Evolutionary conservation across 2,113 vertebrate genomes (phyloP).

Genomic region (Acanthochromis polyacanthus): DNA sequence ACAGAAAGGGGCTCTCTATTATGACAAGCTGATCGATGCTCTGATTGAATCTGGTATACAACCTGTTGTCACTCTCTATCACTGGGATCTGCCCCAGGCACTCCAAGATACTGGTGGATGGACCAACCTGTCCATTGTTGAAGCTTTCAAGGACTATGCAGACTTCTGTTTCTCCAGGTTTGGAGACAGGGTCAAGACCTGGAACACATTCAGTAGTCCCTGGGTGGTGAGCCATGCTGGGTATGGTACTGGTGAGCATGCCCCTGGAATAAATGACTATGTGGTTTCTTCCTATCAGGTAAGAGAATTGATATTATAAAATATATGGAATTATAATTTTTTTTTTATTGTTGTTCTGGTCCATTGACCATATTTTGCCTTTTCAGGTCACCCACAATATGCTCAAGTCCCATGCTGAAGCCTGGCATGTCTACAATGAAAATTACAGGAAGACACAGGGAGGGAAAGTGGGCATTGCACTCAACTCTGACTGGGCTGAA

Average conservation of each 20-base stretch:
- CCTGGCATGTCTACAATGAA: constrained; percentile 91
- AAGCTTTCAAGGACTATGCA: constrained; percentile 89
- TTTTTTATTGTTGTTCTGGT: too few relatives aligned
- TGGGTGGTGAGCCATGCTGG: constrained; percentile 94
- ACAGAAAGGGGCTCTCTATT: constrained; percentile 87
- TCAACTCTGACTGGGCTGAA: constrained; percentile 95
- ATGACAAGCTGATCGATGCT: constrained; percentile 87
- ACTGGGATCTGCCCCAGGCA: constrained; percentile 94
- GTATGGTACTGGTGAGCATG: constrained; percentile 92
- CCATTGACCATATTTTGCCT: background rate
- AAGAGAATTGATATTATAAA: background rate
- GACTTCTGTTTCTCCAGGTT: constrained; percentile 93
- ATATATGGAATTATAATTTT: accelerated
- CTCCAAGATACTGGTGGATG: constrained; percentile 91
- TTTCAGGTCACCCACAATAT: constrained; percentile 91
- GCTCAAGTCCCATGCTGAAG: constrained; percentile 92
- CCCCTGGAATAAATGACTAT: constrained; percentile 89
- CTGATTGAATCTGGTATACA: constrained; percentile 86
- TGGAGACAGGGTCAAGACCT: constrained; percentile 91
- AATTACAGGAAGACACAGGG: constrained; percentile 86
- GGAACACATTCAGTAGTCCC: constrained; percentile 96
- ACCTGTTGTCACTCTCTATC: constrained; percentile 91
- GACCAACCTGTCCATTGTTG: constrained; percentile 87
- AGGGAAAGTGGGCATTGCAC: constrained; percentile 91
- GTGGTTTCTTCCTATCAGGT: constrained; percentile 91